Evolutionary conservation across 2,113 vertebrate genomes (phyloP).

Genomic region (Chloropsis cyanopogon): DNA sequence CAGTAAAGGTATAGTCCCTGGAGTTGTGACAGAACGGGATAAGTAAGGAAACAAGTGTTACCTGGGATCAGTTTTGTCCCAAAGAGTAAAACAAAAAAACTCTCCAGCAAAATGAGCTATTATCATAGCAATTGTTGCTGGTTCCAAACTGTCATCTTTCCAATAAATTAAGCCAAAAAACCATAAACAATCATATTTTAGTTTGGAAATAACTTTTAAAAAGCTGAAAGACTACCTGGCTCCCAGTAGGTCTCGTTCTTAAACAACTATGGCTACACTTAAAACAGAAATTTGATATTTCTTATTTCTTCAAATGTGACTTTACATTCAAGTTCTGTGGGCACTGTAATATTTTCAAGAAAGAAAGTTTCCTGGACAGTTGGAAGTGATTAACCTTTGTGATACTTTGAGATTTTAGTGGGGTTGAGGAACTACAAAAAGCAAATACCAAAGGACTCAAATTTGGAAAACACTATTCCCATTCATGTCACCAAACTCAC

Average conservation of each 20-base stretch:
- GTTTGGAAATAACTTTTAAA: neutral
- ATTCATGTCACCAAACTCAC: conserved; percentile 45
- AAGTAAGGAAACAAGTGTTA: neutral
- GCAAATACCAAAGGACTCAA: conserved; percentile 16
- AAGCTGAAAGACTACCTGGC: neutral
- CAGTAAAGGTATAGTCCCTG: neutral
- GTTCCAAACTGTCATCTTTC: neutral
- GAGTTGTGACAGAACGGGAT: neutral
- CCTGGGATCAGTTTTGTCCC: neutral
- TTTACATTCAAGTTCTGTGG: neutral
- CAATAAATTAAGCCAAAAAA: neutral
- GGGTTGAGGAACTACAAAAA: neutral
- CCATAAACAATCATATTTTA: neutral
- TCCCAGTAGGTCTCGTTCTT: neutral
- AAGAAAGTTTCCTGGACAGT: conserved; percentile 25
- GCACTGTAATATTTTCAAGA: neutral
- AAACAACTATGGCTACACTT: neutral
- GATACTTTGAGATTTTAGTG: neutral
- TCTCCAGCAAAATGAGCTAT: neutral
- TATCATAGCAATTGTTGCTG: neutral
- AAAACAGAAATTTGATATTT: neutral
- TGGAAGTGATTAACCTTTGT: conserved; percentile 48
- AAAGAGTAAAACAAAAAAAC: neutral
- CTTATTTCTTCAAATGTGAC: neutral
- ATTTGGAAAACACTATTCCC: conserved; percentile 43